Evolutionary conservation across 2,797 vertebrate species (phyloP), one percentile per base, ranked within the genome.

Genomic region (Anolis apletophallus): DNA sequence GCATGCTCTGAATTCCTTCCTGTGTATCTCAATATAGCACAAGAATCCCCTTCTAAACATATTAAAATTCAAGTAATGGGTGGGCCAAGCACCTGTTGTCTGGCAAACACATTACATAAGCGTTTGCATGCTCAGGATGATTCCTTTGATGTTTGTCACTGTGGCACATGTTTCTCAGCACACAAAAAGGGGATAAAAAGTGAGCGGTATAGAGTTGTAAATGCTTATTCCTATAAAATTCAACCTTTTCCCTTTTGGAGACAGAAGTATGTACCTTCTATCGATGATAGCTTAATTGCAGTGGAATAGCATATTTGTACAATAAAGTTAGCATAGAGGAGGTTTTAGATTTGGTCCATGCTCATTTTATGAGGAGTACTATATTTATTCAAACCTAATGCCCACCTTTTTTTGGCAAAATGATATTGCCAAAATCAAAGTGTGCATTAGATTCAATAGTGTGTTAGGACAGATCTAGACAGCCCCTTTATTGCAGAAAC

Each of bases 1-100:
- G 19, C 72, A 85, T 85, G 72, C 52, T 69, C 78, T 52, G n/a
- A n/a, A 88, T 69, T 85, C 64, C 71, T 76, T 46, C 40, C 78
- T 76, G 78, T 3, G n/a, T 52, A 21, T 19, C 81, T 76, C 52
- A 85, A 54, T 81, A 81, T 81, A 54, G 36, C 40, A 34, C 72
- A 76, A 81, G 61, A 81, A 75, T 76, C 52, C 17, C 6, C 54
- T 69, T 81, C 64, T 64, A 78, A 85, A 50, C 61, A 82, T 82
- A 81, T 72, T 78, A 71, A 81, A 29, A 26, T 87, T 85, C 83
- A 73, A 3, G 19, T 78, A 83, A 69, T 68, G 83, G 29, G 69
- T 75, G 40, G 55, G n/a, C n/a, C 36, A n/a, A 76, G 76, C 61
- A 86, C 77, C 1, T 3, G 52, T 21, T 82, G 76, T 34, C 81